phyloP scores from a whole-genome alignment of 2,113 vertebrate species.

The Ceratotherium simum region DNA sequence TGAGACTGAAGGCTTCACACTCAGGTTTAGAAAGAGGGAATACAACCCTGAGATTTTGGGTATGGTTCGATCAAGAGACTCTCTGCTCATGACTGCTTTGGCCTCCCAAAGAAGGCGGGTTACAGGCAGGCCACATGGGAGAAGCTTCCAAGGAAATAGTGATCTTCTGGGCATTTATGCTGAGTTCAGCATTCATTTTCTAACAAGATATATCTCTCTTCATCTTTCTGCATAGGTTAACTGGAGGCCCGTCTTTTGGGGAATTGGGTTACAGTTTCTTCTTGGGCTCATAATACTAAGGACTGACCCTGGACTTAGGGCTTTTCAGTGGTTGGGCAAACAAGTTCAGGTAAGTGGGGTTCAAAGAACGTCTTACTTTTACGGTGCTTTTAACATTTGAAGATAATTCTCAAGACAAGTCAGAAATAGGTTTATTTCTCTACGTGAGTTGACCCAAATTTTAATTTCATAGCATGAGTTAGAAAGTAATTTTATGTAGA shows the following conservation, averaged over 20 bases:
- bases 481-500: constrained; percentile 18
- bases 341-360: constrained; percentile 89
- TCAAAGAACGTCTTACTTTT: constrained; percentile 31
- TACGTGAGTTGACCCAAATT: neutral
- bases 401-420: neutral
- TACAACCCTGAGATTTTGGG: neutral
- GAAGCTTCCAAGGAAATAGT: neutral
- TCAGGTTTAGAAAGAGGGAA: neutral
- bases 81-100: neutral
- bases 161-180: neutral
- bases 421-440: neutral
- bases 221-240: constrained; percentile 85
- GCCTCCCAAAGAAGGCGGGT: neutral
- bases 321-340: constrained; percentile 89
- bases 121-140: neutral
- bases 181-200: neutral
- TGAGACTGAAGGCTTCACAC: neutral
- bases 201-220: neutral
- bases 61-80: neutral
- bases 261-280: constrained; percentile 91
- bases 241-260: constrained; percentile 91
- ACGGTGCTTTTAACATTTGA: neutral
- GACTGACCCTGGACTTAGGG: constrained; percentile 87
- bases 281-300: constrained; percentile 91
- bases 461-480: constrained; percentile 2